Evolutionary conservation across 2,113 vertebrate genomes (phyloP), one percentile per base, ranked within the genome.

Genomic region (Tenebrosternarchus preto): DNA sequence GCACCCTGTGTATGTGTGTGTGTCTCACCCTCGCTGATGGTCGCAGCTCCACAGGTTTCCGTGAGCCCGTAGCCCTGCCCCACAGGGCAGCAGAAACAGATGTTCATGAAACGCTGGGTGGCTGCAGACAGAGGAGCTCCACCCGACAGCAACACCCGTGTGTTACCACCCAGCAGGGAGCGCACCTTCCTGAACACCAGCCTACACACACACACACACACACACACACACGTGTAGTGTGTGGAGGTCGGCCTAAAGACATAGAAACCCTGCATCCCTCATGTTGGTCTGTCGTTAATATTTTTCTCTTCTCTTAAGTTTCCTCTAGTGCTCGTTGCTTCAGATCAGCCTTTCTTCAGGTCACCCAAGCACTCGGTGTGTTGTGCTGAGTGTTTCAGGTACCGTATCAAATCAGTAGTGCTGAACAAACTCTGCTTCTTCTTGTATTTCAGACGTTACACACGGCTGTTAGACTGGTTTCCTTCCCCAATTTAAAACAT

Each of bases 101-200:
- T 96, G 85, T 99, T 99, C 97, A 99, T 99, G 90, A 99, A 99
- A n/a, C 93, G 92, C 84, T 99, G 98, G 0, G 97, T 99, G 50
- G 95, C 92, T 0, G 97, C 95, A 0, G 98, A 99, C 1, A 99
- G 94, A 0, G 98, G 98, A 20, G 97, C 98, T 5, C 98, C 98
- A 0, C 98, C 98, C 29, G 96, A 98, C 9, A 99, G 89, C 66
- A 99, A 90, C 29, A 98, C 73, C 0, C 97, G 94, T 0, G 91
- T 96, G 80, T 96, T 95, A 0, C 98, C 98, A 11, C 98, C 98
- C 27, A 99, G 86, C 84, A 99, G 91, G 19, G 94, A 90, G 53
- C 95, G 94, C 27, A 99, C 95, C 82, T 95, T 96, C 73, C 91
- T 92, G 86, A 99, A 99, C 86, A 99, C 92, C 85, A 99, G 90